A percentile compares a stretch with the other conserved stretches of the same genome.
These are phyloP conservation scores for Cloeon dipterum DNA, from an alignment of 2,888 invertebrate species.

Conservation along the genomic window DNA sequence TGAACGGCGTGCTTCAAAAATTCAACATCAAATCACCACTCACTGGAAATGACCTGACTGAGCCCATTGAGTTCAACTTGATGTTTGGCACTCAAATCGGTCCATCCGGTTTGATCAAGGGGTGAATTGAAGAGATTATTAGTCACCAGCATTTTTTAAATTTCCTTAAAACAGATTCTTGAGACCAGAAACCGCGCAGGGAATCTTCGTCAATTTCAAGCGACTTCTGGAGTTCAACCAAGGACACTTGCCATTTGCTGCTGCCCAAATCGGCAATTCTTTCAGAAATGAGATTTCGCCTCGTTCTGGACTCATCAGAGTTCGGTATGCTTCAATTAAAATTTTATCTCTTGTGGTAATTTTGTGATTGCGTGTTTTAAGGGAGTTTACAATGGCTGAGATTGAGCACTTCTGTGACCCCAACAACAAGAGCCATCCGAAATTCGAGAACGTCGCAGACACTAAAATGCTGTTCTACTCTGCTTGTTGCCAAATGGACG, in stretches of 20 bases:
- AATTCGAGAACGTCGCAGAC: conserved; percentile 57
- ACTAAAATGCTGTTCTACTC: conserved; percentile 70
- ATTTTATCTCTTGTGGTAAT: not conserved
- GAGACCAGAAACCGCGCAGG: conserved; percentile 97
- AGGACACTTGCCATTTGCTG: conserved; percentile 88
- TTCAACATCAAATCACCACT: conserved; percentile 88
- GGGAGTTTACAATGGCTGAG: conserved; percentile 99
- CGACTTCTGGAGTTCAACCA: conserved; percentile 92
- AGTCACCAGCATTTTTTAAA: not conserved
- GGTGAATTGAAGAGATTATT: conserved; percentile 21
- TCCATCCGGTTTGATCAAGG: conserved; percentile 83
- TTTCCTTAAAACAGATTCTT: conserved; percentile 35
- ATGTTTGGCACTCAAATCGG: conserved; percentile 99
- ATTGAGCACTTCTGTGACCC: conserved; percentile 99
- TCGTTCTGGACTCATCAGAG: conserved; percentile 79
- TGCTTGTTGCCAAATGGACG: conserved; percentile 94
- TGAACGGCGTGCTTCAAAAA: conserved; percentile 61
- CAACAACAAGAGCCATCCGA: conserved; percentile 61
- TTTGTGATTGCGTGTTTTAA: conserved; percentile 11
- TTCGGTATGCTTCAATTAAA: conserved; percentile 23
- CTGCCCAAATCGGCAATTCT: conserved; percentile 95
- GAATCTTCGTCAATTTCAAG: conserved; percentile 99
- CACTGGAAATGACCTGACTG: conserved; percentile 82
- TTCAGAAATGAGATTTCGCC: conserved; percentile 99
- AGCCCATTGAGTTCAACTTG: conserved; percentile 94